Conservation (phyloP, 2,113 vertebrate species). For the Mobula birostris region DNA sequence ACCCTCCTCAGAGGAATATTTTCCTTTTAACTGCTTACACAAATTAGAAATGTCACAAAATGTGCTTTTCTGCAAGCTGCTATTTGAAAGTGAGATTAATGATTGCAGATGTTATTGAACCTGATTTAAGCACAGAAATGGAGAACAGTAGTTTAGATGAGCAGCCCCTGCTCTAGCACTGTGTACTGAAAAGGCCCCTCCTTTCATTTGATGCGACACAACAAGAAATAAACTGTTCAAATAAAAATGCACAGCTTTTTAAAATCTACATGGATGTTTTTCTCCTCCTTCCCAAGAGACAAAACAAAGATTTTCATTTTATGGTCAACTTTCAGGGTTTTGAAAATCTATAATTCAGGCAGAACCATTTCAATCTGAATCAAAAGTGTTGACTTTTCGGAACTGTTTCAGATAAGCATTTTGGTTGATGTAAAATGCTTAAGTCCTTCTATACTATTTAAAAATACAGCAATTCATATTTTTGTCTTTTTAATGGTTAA, state of each 20-base stretch:
- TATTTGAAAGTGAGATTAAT: not conserved
- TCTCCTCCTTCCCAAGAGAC: not conserved
- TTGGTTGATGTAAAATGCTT: not conserved
- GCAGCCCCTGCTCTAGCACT: not conserved
- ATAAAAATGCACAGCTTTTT: not conserved
- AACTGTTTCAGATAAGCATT: not conserved
- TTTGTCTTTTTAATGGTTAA: not conserved
- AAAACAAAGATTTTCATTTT: not conserved
- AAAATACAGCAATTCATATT: not conserved
- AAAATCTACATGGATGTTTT: not conserved
- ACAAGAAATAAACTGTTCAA: not conserved
- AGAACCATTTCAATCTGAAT: not conserved
- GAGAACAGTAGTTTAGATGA: not conserved
- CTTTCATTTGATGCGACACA: not conserved
- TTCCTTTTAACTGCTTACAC: no score
- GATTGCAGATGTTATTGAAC: not conserved
- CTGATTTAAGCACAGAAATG: not conserved
- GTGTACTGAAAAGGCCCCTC: not conserved
- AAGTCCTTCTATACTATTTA: not conserved
- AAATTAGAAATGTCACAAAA: not conserved
- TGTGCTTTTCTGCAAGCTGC: not conserved
- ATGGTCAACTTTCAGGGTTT: not conserved
- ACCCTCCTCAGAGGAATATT: no score
- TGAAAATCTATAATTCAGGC: not conserved
- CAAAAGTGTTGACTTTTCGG: not conserved